Conservation (phyloP, 2,888 invertebrate species). For the Microchrysa polita region DNA sequence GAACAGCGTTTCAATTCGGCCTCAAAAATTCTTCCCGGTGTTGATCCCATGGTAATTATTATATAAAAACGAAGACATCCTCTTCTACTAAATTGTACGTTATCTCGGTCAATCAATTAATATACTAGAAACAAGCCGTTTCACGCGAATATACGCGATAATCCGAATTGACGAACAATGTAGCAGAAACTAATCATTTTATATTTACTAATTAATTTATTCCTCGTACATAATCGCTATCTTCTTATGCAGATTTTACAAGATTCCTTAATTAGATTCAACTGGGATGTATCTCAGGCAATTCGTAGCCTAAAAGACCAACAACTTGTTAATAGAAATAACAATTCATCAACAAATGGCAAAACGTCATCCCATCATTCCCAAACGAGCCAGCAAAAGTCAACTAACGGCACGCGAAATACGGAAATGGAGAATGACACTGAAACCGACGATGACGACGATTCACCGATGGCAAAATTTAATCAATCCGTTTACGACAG, state of each 20-base stretch:
- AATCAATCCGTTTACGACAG: slow-evolving; percentile 62
- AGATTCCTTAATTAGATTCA: slow-evolving; percentile 62
- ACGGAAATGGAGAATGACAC: slow-evolving; percentile 50
- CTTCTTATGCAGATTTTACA: slow-evolving; percentile 60
- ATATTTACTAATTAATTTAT: no score
- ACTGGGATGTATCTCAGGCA: slow-evolving; percentile 63
- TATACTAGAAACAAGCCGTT: no score
- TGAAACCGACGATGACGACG: slow-evolving; percentile 58
- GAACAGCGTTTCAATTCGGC: slow-evolving; percentile 62
- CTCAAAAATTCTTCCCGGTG: slow-evolving; percentile 60
- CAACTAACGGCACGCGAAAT: slow-evolving; percentile 11
- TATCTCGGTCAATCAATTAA: no score
- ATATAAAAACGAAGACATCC: neutral
- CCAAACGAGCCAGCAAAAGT: slow-evolving; percentile 7
- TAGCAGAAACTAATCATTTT: no score
- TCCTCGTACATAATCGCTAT: neutral
- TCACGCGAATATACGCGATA: no score
- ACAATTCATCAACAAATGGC: neutral
- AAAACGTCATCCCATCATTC: neutral
- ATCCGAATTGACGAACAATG: no score
- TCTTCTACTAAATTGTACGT: neutral
- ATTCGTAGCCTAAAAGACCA: slow-evolving; percentile 58
- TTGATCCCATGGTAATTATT: slow-evolving; percentile 61
- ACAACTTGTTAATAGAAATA: slow-evolving; percentile 51
- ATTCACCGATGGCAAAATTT: slow-evolving; percentile 52